Percentiles rank a stretch among this genome's conserved stretches.
Conservation (phyloP, 2,113 vertebrate genomes). For the Petrocephalus zakoni region DNA sequence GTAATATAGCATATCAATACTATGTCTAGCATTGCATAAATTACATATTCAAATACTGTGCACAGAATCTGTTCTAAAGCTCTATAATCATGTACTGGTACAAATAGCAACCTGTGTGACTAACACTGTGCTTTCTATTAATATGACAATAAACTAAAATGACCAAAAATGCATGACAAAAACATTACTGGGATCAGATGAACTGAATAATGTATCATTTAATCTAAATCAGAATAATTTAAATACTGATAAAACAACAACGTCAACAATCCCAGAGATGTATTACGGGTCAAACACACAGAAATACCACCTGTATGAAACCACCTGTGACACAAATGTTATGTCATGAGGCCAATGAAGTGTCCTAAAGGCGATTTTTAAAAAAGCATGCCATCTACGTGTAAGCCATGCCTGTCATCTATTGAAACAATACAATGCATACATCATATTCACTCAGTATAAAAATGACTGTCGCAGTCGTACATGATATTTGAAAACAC, state of each 20-base stretch:
- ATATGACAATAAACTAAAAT: neutral
- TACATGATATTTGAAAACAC: too few relatives aligned
- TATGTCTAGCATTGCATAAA: neutral
- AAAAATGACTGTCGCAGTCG: too few relatives aligned
- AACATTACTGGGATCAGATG: neutral
- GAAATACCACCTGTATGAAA: neutral
- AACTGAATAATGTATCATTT: neutral
- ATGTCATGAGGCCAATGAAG: neutral
- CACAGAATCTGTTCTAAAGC: neutral
- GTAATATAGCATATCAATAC: neutral
- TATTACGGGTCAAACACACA: neutral
- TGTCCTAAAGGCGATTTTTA: neutral
- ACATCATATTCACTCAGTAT: too few relatives aligned
- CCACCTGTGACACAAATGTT: neutral
- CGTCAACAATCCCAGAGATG: neutral
- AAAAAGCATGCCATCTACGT: neutral
- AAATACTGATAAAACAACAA: neutral
- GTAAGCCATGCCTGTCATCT: neutral
- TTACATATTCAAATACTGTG: neutral
- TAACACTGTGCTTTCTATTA: neutral
- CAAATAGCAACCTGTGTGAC: neutral
- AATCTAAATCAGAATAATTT: neutral
- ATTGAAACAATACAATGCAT: neutral
- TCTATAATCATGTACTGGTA: neutral
- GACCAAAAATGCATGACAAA: neutral